These are phyloP conservation scores for Caloenas nicobarica DNA, from an alignment of 2,113 vertebrate species.

Conservation along the genomic window DNA sequence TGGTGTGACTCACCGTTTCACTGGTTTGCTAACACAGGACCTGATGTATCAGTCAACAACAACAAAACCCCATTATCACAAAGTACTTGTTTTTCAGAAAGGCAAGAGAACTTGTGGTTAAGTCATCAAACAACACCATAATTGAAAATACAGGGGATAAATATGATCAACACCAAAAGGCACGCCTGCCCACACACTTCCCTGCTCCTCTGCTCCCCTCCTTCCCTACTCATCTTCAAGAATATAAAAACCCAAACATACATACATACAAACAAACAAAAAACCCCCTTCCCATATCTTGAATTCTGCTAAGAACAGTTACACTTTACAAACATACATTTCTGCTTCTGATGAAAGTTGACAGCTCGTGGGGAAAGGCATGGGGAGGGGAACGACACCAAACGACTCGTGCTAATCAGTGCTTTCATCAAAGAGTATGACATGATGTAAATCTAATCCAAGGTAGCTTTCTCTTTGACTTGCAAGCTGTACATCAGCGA, in stretches of 20 bases:
- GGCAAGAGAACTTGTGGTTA: conserved; percentile 19
- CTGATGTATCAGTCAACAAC: conserved; percentile 6
- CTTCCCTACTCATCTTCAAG: background rate
- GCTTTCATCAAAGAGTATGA: conserved; percentile 26
- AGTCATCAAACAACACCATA: background rate
- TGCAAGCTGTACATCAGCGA: background rate
- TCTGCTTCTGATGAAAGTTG: conserved; percentile 20
- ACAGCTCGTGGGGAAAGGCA: conserved; percentile 7
- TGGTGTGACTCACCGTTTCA: conserved; percentile 33
- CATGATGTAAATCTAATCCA: background rate
- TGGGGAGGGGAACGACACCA: background rate
- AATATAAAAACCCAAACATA: background rate
- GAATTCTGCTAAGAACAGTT: conserved; percentile 11
- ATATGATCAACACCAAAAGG: background rate
- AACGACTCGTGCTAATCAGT: background rate
- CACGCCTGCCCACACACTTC: conserved; percentile 24
- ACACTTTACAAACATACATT: background rate
- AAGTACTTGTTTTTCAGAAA: conserved; percentile 31
- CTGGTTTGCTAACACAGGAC: conserved; percentile 46
- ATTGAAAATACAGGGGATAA: conserved; percentile 21
- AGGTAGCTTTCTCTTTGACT: conserved; percentile 16
- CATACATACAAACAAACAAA: background rate
- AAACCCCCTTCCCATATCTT: background rate
- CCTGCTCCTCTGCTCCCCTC: background rate
- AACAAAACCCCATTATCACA: conserved; percentile 7